phyloP scores from a whole-genome alignment of 2,113 vertebrate species.

The Python bivittatus region DNA sequence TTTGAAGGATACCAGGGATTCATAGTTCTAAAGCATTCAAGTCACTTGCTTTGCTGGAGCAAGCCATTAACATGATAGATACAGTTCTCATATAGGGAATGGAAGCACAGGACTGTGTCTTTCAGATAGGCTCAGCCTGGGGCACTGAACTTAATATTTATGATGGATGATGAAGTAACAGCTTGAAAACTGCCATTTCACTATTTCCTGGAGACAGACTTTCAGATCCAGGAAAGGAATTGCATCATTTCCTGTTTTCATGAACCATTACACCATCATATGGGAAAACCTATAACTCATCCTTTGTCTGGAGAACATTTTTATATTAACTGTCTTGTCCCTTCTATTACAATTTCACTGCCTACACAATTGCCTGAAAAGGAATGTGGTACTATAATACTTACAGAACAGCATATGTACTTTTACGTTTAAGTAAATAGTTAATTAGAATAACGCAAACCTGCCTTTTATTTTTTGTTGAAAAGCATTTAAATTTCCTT shows the following conservation, averaged over 20 bases:
- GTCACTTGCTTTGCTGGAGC: background rate
- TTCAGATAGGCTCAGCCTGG: background rate
- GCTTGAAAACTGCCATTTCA: background rate
- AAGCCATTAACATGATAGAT: background rate
- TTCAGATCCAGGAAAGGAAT: background rate
- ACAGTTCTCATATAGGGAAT: background rate
- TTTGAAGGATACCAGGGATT: background rate
- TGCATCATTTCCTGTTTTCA: background rate
- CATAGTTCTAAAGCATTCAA: background rate
- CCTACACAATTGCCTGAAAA: background rate
- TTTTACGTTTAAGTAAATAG: background rate
- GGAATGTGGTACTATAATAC: background rate
- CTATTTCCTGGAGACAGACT: background rate
- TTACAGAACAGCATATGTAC: background rate
- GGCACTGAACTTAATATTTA: background rate
- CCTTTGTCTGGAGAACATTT: background rate
- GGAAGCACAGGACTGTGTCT: background rate
- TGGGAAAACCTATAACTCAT: background rate
- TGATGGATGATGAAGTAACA: background rate
- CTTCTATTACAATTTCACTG: background rate
- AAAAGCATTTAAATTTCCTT: slow-evolving; percentile 23
- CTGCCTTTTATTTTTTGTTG: background rate
- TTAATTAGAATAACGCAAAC: background rate
- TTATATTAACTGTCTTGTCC: background rate
- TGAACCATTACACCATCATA: background rate